Evolutionary conservation across 1,140 invertebrate species (phyloP), one percentile per base, ranked within the genome.

Genomic region (Holotrichia oblita): DNA sequence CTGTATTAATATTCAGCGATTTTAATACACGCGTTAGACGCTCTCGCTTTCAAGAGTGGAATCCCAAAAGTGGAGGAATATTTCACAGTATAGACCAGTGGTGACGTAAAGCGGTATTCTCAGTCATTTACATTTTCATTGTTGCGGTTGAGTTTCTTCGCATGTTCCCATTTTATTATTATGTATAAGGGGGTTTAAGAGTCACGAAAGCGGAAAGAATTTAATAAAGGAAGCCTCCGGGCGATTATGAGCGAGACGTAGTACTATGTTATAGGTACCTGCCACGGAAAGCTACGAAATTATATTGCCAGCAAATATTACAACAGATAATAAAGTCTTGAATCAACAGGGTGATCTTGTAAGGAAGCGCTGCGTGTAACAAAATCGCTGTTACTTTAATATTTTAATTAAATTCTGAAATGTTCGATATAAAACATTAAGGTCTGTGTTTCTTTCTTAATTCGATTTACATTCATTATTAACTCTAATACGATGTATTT

Each of bases 121-220:
- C 44, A 2, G 44, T 48, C 44, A 48, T 48, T 48, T 48, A 48
- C 44, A 48, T 48, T 48, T 48, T 48, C 44, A 48, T 48, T 48
- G 44, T 48, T 48, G 44, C 44, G 44, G 44, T 48, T 10, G n/a
- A 48, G 44, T 48, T 48, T 48, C 44, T 48, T 48, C 44, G 44
- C 44, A 48, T 48, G 44, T 48, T 48, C 12, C 44, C 12, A n/a
- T 48, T 48, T 48, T 48, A 48, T n/a, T n/a, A n/a, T 48, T 48
- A 48, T 48, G 44, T 48, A 48, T 48, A 48, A 48, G 44, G 12
- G n/a, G 12, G 44, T 8, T n/a, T 48, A 48, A 12, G 44, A 10
- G 44, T 48, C 44, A 48, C 44, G 44, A 48, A 48, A 48, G 44
- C 44, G 44, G 44, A 48, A 48, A 48, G 44, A 48, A 48, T 48